Evolutionary conservation across 2,113 vertebrate species (phyloP), one percentile per base, ranked within the genome.

Genomic region (Malurus cyaneus): DNA sequence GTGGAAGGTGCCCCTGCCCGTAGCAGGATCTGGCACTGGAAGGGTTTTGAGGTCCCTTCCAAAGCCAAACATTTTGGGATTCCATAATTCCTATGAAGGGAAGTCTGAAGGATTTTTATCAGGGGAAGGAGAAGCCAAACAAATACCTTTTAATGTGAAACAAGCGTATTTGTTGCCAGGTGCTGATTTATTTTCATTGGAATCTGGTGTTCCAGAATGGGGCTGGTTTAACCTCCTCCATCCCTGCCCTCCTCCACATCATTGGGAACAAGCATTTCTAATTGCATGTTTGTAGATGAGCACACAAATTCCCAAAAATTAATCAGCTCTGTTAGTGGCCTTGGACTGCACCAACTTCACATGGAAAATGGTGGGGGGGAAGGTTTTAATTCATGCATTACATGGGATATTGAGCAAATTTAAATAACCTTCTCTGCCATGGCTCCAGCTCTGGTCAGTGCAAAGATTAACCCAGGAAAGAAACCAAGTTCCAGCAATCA

Each of bases 301-400:
- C 20, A 67, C 36, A 23, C 2, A 1, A 6, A 19, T 50, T 86
- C 41, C 19, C 36, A 57, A 57, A 66, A 79, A 28, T 39, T 23
- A 42, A 76, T n/a, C 12, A 28, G 25, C 13, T 50, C 8, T 42
- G 10, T 70, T 53, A 19, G 6, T 23, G 24, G 9, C 47, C 24
- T 9, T 31, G 12, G 42, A 20, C 31, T 15, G 14, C 25, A 66
- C 18, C 11, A 56, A 16, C 20, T 34, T n/a, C 26, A 50, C 0
- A 3, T 0, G 5, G 16, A 66, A 87, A 64, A 3, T 8, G 11
- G 23, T 11, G 2, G 6, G 6, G 5, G 6, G 29, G 57, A 50
- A 34, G 4, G 3, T 12, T 84, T 73, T 39, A 47, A 41, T 65
- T 73, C 21, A 29, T 24, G 25, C 7, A 32, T 64, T 49, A 21